These are phyloP conservation scores for Drosophila kuntzei DNA, from an alignment of 2,888 invertebrate genomes.

Conservation along the genomic window DNA sequence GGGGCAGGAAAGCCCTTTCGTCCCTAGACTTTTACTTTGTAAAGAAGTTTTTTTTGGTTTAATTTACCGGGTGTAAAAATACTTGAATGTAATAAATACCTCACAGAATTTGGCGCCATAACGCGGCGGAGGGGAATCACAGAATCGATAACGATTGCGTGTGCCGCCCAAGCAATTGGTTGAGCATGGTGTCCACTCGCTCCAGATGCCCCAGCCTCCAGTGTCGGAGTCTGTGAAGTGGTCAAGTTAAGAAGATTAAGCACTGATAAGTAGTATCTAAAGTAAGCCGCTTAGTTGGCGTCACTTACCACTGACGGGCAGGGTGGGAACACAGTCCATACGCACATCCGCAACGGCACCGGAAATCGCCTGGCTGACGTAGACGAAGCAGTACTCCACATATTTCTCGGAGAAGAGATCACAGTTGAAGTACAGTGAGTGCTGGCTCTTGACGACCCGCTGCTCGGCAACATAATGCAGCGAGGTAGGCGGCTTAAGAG, in stretches of 20 bases:
- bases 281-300: conserved; percentile 9
- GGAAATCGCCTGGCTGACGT: conserved; percentile 93
- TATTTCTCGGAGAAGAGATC: conserved; percentile 93
- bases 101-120: conserved; percentile 96
- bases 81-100: conserved; percentile 86
- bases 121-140: conserved; percentile 94
- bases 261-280: neutral
- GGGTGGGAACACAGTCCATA: conserved; percentile 93
- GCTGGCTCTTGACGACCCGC: conserved; percentile 89
- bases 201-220: conserved; percentile 93
- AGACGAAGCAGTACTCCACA: conserved; percentile 95
- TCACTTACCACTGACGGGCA: conserved; percentile 90
- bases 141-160: conserved; percentile 93
- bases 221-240: conserved; percentile 89
- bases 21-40: too few relatives aligned
- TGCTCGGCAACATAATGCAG: conserved; percentile 89
- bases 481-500: conserved; percentile 88
- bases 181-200: conserved; percentile 94
- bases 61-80: neutral
- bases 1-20: too few relatives aligned
- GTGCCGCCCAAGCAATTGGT: conserved; percentile 92
- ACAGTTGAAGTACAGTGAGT: conserved; percentile 92
- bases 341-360: conserved; percentile 94
- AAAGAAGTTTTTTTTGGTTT: too few relatives aligned
- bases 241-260: conserved; percentile 28